Base-by-base conservation (phyloP, 2,113 vertebrate genomes). In the Bos taurus region DNA sequence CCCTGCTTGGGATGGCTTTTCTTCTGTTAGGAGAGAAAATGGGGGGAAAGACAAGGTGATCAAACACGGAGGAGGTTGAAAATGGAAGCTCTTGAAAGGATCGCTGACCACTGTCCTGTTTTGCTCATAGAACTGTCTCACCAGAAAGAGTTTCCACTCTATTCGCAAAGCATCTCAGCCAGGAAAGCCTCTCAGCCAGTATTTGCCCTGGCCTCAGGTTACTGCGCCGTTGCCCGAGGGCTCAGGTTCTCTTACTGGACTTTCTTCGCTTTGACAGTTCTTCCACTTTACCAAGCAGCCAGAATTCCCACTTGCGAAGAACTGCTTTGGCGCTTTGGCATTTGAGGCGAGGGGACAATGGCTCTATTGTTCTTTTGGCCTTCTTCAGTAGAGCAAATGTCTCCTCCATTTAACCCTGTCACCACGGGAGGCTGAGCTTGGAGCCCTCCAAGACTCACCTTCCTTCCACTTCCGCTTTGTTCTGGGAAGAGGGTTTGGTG, bases 61-160 rank as follows among this genome's bases (percentile, higher is more conserved):
- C 36, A 81, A 50, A 89, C 52, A 50, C 23, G 21, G 36, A 78
- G 40, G 46, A 23, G 30, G 54, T 12, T 80, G 85, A 64, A 96
- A 91, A 81, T 26, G 74, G 71, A 91, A 77, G 89, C 62, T 86
- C 90, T 36, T 56, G 50, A 89, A 36, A n/a, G 26, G 50, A 71
- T 93, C 50, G 11, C 71, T 82, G 25, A 91, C 90, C 52, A 48
- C 83, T 81, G 26, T 83, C 77, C 60, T 93, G 62, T 74, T 97
- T 95, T 87, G 84, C 54, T 90, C 56, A 25, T 4, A 59, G 60
- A 74, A 93, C 88, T n/a, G 17, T 87, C 64, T 95, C 86, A 74
- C 74, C 36, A 15, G 93, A 81, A 94, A 95, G 88, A 98, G 86
- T 98, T 98, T 98, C 97, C 97, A 97, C 90, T 94, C 60, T 40